Evolutionary conservation across 2,888 invertebrate genomes (phyloP).

Genomic region (Trichogramma evanescens): DNA sequence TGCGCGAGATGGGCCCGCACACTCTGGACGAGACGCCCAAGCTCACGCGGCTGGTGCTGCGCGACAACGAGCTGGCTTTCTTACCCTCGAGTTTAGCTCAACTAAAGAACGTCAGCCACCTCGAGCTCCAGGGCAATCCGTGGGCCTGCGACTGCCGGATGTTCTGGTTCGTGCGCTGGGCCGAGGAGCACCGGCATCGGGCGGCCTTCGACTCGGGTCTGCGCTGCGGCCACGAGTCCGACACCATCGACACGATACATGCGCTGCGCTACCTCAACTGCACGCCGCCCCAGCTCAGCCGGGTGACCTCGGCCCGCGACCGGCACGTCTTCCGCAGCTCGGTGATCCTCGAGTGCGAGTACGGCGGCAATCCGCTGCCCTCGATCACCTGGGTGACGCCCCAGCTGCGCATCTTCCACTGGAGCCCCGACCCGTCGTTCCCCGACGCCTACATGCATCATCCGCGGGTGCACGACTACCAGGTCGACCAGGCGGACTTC

Average conservation of each 20-base stretch:
- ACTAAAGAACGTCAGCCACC: constrained; percentile 56
- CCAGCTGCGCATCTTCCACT: constrained; percentile 63
- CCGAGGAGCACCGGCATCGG: constrained; percentile 50
- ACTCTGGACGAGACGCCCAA: constrained; percentile 36
- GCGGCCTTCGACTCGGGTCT: constrained; percentile 53
- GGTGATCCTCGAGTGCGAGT: constrained; percentile 70
- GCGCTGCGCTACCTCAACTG: constrained; percentile 68
- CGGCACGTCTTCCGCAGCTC: constrained; percentile 55
- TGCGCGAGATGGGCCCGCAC: constrained; percentile 36
- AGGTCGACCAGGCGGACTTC: constrained; percentile 37
- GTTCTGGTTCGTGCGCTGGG: constrained; percentile 68
- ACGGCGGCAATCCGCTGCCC: constrained; percentile 69
- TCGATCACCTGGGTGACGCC: constrained; percentile 84
- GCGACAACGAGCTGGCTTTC: constrained; percentile 62
- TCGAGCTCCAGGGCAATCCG: constrained; percentile 67
- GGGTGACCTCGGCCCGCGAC: constrained; percentile 57
- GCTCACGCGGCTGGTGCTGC: constrained; percentile 44
- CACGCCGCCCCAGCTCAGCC: constrained; percentile 57
- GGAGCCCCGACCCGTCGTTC: constrained; percentile 66
- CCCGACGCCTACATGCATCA: constrained; percentile 64
- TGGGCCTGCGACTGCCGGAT: constrained; percentile 84
- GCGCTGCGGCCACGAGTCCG: constrained; percentile 51
- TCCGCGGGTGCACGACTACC: constrained; percentile 56
- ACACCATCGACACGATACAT: constrained; percentile 59
- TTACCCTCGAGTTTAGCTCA: constrained; percentile 64